Percentiles rank a stretch among this genome's conserved stretches.
phyloP scores from a whole-genome alignment of 2,797 vertebrate species.

The Carcharodon carcharias region DNA sequence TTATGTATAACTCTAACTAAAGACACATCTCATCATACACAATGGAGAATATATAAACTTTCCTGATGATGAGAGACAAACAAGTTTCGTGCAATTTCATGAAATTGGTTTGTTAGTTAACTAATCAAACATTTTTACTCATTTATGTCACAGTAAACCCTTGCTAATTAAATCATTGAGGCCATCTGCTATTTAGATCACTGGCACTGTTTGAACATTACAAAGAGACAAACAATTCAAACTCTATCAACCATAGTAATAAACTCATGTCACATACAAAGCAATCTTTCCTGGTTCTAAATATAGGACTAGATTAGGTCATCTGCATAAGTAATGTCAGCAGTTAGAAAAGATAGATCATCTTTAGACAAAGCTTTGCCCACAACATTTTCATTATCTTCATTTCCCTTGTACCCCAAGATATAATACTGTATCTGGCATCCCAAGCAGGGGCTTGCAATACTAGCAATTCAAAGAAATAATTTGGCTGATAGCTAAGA shows the following conservation, averaged over 20 bases:
- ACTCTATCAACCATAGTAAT: not conserved
- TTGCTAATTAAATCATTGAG: conserved; percentile 13
- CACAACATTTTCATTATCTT: not conserved
- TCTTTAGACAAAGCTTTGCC: not conserved
- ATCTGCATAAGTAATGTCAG: not conserved
- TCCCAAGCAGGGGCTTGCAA: not conserved
- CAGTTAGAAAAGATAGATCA: not conserved
- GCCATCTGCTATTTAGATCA: not conserved
- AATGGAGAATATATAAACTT: not conserved
- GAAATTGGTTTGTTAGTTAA: not conserved
- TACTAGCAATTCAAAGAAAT: not conserved
- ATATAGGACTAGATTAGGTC: not conserved
- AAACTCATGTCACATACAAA: not conserved
- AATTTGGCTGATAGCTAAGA: too few species aligned
- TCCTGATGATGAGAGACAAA: not conserved
- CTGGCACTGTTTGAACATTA: not conserved
- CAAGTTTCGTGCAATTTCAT: not conserved
- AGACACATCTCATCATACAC: not conserved
- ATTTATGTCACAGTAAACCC: conserved; percentile 2
- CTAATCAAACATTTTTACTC: conserved; percentile 12
- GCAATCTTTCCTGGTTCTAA: not conserved
- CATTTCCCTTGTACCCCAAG: not conserved
- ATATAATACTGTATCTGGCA: not conserved
- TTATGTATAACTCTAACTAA: not conserved
- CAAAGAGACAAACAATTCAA: not conserved